Evolutionary conservation across 2,888 invertebrate genomes (phyloP), one percentile per base, ranked within the genome.

Genomic region (Volucella inflata): DNA sequence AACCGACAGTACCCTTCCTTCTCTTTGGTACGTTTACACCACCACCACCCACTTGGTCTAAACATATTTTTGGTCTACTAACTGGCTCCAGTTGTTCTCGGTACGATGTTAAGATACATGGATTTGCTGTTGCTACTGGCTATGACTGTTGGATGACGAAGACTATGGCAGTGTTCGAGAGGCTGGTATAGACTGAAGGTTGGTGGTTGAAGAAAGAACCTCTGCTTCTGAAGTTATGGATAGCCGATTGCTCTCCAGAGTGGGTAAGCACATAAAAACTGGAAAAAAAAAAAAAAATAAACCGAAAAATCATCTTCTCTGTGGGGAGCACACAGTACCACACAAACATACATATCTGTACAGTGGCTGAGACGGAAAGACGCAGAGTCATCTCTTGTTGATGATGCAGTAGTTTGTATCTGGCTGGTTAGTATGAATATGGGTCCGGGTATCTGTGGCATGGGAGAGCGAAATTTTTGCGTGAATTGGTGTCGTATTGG

Each of bases 401-500:
- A 75, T 71, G 80, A 76, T 85, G 84, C 70, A 67, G 80, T 51
- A 68, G 71, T 60, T 76, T 50, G 16, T 74, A 67, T 67, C 50
- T 68, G 46, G 30, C 30, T 30, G 30, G 30, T 30, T 30, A 30
- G 30, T 30, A 30, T 6, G 30, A 21, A 21, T 21, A 21, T 21
- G 21, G 4, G 21, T 21, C 2, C 21, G 21, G 6, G 6, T 30
- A 30, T 64, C n/a, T 40, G 42, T 9, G 8, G 16, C 30, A 70
- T 48, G 67, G 40, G 62, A 40, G 50, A 8, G 30, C 16, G 21
- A 16, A 30, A 55, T 75, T 81, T 85, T 72, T 81, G 85, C 85
- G 85, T 76, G 81, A 85, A 85, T 81, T 77, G 76, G 85, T 85
- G 81, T 85, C 77, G 81, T 85, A 85, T 85, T 81, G 85, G 85